Evolutionary conservation across 2,888 invertebrate species (phyloP).

Genomic region (Sialis lutaria): DNA sequence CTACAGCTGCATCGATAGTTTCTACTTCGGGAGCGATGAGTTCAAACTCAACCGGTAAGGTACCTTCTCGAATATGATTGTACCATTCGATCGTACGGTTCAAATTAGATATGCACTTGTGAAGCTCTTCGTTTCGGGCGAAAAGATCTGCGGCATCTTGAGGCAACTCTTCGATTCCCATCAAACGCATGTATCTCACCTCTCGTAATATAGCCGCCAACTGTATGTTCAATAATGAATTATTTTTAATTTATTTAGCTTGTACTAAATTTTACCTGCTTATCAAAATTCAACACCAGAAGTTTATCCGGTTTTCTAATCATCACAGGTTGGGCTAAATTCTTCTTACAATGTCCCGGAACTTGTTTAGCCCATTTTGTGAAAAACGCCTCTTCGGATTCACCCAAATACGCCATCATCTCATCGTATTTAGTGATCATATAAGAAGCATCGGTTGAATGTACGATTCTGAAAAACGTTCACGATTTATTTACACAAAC

Average conservation of each 20-base stretch:
- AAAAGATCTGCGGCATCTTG: constrained; percentile 44
- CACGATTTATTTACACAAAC: constrained; percentile 2
- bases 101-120: constrained; percentile 23
- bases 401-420: constrained; percentile 44
- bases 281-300: constrained; percentile 48
- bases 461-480: constrained; percentile 28
- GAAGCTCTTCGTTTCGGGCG: constrained; percentile 48
- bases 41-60: constrained; percentile 58
- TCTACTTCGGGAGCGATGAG: constrained; percentile 60
- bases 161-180: constrained; percentile 44
- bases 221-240: constrained; percentile 23
- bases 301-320: constrained; percentile 29
- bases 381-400: constrained; percentile 43
- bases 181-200: constrained; percentile 57
- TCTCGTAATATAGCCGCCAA: constrained; percentile 61
- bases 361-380: constrained; percentile 51
- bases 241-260: background rate
- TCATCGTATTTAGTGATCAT: constrained; percentile 43
- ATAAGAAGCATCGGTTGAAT: constrained; percentile 35
- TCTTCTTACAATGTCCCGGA: constrained; percentile 40
- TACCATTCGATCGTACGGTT: constrained; percentile 60
- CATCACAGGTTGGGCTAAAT: constrained; percentile 43
- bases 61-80: constrained; percentile 58
- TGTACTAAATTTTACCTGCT: background rate
- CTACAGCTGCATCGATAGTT: constrained; percentile 51